phyloP scores from a whole-genome alignment of 2,797 vertebrate genomes.

The Macrochelys suwanniensis region DNA sequence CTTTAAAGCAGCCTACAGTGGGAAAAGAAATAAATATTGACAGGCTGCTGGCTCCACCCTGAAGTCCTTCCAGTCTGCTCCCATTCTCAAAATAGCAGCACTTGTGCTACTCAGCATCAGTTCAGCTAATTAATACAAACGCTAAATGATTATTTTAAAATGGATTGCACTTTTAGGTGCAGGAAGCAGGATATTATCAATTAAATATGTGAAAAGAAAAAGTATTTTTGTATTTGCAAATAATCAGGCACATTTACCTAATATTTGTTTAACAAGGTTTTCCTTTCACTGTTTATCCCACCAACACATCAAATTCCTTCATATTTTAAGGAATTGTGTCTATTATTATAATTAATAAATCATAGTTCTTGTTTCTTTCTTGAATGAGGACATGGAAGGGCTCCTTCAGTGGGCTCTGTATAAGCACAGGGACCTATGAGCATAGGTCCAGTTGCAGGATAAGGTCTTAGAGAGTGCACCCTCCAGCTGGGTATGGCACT shows the following conservation, averaged over 20 bases:
- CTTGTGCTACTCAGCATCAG: background rate
- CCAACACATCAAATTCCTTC: background rate
- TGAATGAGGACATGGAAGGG: background rate
- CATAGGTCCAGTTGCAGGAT: background rate
- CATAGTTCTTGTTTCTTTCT: background rate
- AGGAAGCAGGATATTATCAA: background rate
- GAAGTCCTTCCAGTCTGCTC: background rate
- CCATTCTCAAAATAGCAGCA: background rate
- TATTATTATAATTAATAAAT: background rate
- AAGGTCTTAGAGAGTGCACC: background rate
- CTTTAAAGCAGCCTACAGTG: background rate
- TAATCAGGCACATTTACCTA: background rate
- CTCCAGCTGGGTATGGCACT: background rate
- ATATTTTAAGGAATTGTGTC: background rate
- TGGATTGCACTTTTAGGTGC: background rate
- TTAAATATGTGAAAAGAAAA: background rate
- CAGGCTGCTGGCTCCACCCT: background rate
- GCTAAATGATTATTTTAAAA: background rate
- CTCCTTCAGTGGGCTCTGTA: background rate
- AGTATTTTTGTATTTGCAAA: background rate
- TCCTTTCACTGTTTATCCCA: background rate
- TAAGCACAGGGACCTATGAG: too few species aligned
- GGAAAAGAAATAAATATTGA: background rate
- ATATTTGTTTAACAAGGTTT: slow-evolving; percentile 1
- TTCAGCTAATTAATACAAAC: background rate